Percentiles rank a stretch among this genome's conserved stretches.
These are phyloP conservation scores for Ichneumon xanthorius DNA, from an alignment of 2,888 invertebrate species.

Conservation along the genomic window DNA sequence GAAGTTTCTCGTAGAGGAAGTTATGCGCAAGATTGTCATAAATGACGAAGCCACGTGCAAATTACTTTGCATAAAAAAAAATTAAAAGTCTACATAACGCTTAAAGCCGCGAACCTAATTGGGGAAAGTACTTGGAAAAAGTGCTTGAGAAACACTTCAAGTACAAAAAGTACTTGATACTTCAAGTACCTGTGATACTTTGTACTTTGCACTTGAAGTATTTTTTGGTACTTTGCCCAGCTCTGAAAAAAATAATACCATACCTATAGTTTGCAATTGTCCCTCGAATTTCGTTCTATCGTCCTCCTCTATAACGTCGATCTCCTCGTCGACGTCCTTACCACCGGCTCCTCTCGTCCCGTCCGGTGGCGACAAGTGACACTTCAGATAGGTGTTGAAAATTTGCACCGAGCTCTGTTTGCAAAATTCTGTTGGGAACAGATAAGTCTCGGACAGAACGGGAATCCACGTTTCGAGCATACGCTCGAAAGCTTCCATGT, in stretches of 20 bases:
- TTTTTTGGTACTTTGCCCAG: no score
- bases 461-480: constrained; percentile 90
- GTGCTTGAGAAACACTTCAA: no score
- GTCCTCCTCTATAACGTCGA: constrained; percentile 88
- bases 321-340: constrained; percentile 86
- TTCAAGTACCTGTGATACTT: no score
- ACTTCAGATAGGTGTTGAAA: constrained; percentile 92
- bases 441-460: constrained; percentile 85
- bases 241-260: constrained; percentile 47
- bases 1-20: no score
- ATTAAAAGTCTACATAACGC: no score
- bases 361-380: constrained; percentile 93
- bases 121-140: no score
- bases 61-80: no score
- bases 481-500: constrained; percentile 89
- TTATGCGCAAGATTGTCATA: no score
- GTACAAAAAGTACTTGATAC: no score
- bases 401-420: constrained; percentile 86
- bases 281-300: constrained; percentile 89
- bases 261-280: constrained; percentile 91
- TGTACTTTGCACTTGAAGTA: no score
- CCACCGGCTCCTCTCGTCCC: constrained; percentile 87
- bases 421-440: constrained; percentile 83
- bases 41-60: no score
- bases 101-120: no score